Percentiles rank a stretch among this genome's conserved stretches.
Evolutionary conservation across 2,113 vertebrate species (phyloP).

Genomic region (Coryphaenoides rupestris): DNA sequence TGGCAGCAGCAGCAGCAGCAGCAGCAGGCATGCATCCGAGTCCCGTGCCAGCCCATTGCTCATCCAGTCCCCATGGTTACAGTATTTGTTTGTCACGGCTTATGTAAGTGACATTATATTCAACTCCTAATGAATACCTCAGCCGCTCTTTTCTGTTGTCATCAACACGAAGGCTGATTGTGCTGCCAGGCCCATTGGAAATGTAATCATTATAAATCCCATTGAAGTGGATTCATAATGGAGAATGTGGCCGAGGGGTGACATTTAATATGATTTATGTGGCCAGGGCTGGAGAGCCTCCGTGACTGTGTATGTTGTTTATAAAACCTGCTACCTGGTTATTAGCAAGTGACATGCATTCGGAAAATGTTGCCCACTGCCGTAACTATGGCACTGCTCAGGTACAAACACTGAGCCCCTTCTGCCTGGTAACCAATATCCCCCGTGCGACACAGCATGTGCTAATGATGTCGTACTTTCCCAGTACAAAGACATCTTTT

Average conservation of each 20-base stretch:
- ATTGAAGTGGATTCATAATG: constrained; percentile 44
- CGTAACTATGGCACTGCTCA: no score
- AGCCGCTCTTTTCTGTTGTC: constrained; percentile 28
- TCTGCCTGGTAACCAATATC: no score
- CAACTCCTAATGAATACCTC: constrained; percentile 52
- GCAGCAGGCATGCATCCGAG: no score
- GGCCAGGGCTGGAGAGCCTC: constrained; percentile 19
- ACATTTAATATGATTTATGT: constrained; percentile 44
- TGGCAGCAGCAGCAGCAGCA: no score
- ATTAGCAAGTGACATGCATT: no score
- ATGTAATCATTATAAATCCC: constrained; percentile 53
- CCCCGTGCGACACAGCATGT: no score
- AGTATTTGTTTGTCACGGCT: constrained; percentile 54
- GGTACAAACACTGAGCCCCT: no score
- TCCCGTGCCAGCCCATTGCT: no score
- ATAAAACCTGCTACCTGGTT: not conserved
- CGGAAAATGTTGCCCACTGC: no score
- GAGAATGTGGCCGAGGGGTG: constrained; percentile 25
- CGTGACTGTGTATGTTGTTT: not conserved
- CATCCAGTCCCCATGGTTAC: constrained; percentile 42
- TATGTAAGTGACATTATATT: constrained; percentile 43
- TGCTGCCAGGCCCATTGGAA: constrained; percentile 40
- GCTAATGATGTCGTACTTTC: no score
- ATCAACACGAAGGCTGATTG: constrained; percentile 29
- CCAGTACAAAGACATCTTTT: no score